A percentile compares a stretch with the other conserved stretches of the same genome.
Conservation (phyloP, 2,888 invertebrate genomes). For the Megamerina dolium region DNA sequence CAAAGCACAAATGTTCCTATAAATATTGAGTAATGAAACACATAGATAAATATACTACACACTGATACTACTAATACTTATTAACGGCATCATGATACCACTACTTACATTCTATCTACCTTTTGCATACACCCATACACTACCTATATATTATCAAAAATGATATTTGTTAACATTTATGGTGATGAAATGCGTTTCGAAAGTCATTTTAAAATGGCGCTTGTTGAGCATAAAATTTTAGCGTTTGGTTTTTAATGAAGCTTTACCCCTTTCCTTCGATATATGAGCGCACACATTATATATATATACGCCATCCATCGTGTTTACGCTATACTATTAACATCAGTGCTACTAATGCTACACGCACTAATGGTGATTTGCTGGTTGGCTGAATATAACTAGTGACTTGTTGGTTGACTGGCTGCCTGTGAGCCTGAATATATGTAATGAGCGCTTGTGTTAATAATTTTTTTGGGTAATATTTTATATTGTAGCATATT, state of each 20-base stretch:
- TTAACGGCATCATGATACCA: no score
- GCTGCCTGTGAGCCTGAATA: no score
- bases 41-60: conserved; percentile 1
- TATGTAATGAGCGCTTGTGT: conserved; percentile 10
- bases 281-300: no score
- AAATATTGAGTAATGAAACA: conserved; percentile 15
- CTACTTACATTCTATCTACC: no score
- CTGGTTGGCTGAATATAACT: no score
- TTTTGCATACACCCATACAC: no score
- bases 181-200: conserved; percentile 25
- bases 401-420: no score
- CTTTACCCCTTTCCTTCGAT: no score
- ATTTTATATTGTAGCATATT: conserved; percentile 13
- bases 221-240: background rate
- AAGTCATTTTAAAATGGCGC: conserved; percentile 20
- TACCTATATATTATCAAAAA: background rate
- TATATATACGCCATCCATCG: no score
- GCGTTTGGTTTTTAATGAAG: background rate
- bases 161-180: conserved; percentile 21
- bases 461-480: conserved; percentile 12
- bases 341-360: no score
- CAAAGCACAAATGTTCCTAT: conserved; percentile 10
- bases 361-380: no score
- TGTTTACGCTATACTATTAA: no score
- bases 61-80: background rate